Evolutionary conservation across 2,888 invertebrate species (phyloP).

Genomic region (Coenonympha arcania): DNA sequence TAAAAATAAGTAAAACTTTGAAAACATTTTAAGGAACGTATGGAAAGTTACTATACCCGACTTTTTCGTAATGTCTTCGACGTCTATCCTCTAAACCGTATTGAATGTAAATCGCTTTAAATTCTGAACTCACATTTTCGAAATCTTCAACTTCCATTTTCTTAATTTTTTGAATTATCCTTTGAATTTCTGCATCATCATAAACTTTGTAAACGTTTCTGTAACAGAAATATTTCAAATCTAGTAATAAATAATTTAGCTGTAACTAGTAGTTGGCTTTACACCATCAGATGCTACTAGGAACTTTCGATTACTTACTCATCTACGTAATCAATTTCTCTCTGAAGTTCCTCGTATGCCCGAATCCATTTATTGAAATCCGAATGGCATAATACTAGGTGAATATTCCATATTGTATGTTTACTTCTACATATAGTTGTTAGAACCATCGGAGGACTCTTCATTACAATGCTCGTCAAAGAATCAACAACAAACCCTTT

Average conservation of each 20-base stretch:
- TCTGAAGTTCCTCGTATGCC: constrained; percentile 48
- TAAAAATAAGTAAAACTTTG: not conserved
- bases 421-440: constrained; percentile 57
- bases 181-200: constrained; percentile 48
- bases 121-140: constrained; percentile 44
- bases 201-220: constrained; percentile 39
- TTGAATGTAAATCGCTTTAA: constrained; percentile 50
- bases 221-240: not conserved
- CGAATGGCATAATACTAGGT: constrained; percentile 57
- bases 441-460: constrained; percentile 45
- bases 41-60: constrained; percentile 24
- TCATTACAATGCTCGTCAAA: constrained; percentile 52
- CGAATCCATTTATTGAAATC: constrained; percentile 59
- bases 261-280: too few species aligned
- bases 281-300: too few species aligned
- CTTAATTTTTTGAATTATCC: constrained; percentile 46
- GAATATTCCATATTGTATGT: constrained; percentile 47
- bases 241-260: too few species aligned
- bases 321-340: constrained; percentile 44
- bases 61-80: constrained; percentile 39
- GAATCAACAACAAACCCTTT: constrained; percentile 58
- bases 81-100: constrained; percentile 54
- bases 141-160: constrained; percentile 57
- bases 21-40: not conserved
- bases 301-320: constrained; percentile 40